Percentiles rank a stretch among this genome's conserved stretches.
Evolutionary conservation across 2,113 vertebrate genomes (phyloP).

Genomic region (Ceyx margarethae): DNA sequence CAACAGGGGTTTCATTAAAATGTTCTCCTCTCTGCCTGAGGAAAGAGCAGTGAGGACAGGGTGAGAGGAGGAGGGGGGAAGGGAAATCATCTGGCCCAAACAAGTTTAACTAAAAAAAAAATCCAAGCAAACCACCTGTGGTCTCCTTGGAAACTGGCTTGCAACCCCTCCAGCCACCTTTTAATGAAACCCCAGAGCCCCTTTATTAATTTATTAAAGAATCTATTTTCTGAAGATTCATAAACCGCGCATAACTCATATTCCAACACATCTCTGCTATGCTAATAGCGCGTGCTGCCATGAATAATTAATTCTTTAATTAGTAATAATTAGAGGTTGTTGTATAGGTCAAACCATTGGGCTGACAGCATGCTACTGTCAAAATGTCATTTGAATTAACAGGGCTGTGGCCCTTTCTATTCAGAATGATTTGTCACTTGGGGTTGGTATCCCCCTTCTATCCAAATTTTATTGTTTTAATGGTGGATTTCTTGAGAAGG

Average conservation of each 20-base stretch:
- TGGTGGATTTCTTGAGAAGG: background rate
- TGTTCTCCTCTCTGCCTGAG: conserved; percentile 82
- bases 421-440: conserved; percentile 1
- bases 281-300: conserved; percentile 77
- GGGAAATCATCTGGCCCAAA: conserved; percentile 88
- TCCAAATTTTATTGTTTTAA: conserved; percentile 6
- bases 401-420: conserved; percentile 31
- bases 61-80: conserved; percentile 75
- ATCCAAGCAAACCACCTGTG: conserved; percentile 88
- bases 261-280: conserved; percentile 83
- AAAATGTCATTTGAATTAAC: conserved; percentile 77
- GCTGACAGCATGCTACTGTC: conserved; percentile 76
- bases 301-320: conserved; percentile 92
- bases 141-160: conserved; percentile 89
- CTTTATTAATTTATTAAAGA: conserved; percentile 92
- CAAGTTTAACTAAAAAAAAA: conserved; percentile 86
- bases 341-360: conserved; percentile 83
- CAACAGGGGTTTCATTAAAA: conserved; percentile 93
- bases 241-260: conserved; percentile 84
- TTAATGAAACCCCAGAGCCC: conserved; percentile 95
- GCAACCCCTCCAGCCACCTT: conserved; percentile 92
- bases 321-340: conserved; percentile 86
- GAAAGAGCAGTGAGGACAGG: conserved; percentile 82
- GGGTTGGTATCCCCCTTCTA: background rate
- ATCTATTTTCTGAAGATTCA: conserved; percentile 91